These are phyloP conservation scores for Acropora tenuis DNA, from an alignment of 64 coral and sea anemone genomes.

Conservation along the genomic window DNA sequence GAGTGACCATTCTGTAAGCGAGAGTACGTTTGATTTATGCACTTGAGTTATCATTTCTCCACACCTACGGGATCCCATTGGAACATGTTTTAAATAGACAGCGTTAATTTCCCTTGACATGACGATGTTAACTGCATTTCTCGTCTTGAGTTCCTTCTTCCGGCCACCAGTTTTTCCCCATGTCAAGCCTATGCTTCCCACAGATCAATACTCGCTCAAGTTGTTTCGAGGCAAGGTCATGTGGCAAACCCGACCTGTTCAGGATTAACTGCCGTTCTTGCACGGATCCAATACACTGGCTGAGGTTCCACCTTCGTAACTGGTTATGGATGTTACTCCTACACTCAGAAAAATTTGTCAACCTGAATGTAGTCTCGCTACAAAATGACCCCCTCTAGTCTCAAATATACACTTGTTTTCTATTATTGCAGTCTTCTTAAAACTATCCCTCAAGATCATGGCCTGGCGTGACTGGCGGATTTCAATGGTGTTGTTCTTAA, in stretches of 20 bases:
- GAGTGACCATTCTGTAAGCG: too few relatives aligned
- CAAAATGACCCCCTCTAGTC: slow-evolving; percentile 10
- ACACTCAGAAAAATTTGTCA: slow-evolving; percentile 33
- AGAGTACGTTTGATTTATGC: too few relatives aligned
- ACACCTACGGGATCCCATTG: slow-evolving; percentile 45
- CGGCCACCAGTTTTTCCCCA: slow-evolving; percentile 49
- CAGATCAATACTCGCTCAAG: slow-evolving; percentile 55
- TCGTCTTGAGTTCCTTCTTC: slow-evolving; percentile 49
- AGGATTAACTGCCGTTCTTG: slow-evolving; percentile 61
- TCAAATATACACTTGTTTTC: slow-evolving; percentile 43
- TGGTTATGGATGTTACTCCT: slow-evolving; percentile 5
- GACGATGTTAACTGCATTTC: slow-evolving; percentile 38
- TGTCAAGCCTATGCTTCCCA: slow-evolving; percentile 12
- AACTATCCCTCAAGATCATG: background rate
- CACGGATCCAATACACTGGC: background rate
- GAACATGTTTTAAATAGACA: slow-evolving; percentile 55
- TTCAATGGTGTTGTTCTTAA: background rate
- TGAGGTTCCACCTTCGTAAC: slow-evolving; percentile 15
- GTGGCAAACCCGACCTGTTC: slow-evolving; percentile 46
- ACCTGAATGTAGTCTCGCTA: background rate
- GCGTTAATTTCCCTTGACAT: slow-evolving; percentile 52
- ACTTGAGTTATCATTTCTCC: too few relatives aligned
- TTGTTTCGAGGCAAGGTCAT: slow-evolving; percentile 39
- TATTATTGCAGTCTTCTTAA: too few relatives aligned
- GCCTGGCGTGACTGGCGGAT: background rate